Percentiles rank a stretch among this genome's conserved stretches.
Evolutionary conservation across 1,140 invertebrate species (phyloP).

Genomic region (Saxidomus purpurata): DNA sequence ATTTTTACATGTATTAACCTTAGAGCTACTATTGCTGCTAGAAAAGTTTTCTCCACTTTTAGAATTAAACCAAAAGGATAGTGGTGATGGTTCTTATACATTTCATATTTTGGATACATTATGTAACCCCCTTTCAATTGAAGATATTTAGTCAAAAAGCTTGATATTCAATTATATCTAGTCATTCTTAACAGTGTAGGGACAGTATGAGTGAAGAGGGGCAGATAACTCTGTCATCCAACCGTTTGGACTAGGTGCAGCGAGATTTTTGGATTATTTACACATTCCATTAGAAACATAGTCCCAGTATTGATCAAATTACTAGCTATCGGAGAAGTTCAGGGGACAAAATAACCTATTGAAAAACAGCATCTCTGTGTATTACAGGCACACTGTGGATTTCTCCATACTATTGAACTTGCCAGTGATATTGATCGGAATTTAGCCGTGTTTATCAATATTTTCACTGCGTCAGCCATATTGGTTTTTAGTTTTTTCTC

Average conservation of each 20-base stretch:
- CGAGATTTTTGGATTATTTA: not conserved
- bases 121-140: too few species aligned
- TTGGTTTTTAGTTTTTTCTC: conserved; percentile 44
- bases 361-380: conserved; percentile 14
- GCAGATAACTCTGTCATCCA: conserved; percentile 12
- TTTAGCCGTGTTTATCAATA: not conserved
- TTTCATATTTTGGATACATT: too few species aligned
- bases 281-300: conserved; percentile 15
- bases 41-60: too few species aligned
- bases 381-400: not conserved
- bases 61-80: too few species aligned
- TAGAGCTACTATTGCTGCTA: too few species aligned
- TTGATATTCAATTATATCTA: too few species aligned
- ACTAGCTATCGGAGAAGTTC: not conserved
- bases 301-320: conserved; percentile 5
- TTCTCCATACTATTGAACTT: conserved; percentile 17
- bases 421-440: conserved; percentile 16
- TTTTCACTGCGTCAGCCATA: conserved; percentile 50
- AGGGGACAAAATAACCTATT: conserved; percentile 42
- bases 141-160: too few species aligned
- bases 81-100: too few species aligned
- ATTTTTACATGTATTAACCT: too few species aligned
- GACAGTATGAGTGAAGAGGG: too few species aligned
- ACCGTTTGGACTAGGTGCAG: not conserved
- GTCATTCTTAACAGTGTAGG: too few species aligned